Conservation (phyloP, 2,113 vertebrate species). For the Clarias batrachus region DNA sequence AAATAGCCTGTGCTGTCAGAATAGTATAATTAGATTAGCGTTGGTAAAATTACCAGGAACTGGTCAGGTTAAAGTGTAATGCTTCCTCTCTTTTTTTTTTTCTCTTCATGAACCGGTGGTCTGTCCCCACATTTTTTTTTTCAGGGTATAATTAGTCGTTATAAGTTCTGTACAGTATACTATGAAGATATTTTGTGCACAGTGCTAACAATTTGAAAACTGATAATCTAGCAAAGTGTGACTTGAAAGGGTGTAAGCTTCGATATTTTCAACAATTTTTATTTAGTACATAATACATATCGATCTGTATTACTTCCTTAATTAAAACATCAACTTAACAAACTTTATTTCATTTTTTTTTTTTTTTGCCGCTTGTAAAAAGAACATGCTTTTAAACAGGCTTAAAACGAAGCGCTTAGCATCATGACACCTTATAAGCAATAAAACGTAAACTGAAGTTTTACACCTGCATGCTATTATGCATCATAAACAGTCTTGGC, state of each 20-base stretch:
- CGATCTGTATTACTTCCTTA: neutral
- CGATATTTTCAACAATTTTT: neutral
- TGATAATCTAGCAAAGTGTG: neutral
- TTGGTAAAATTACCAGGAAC: too few species aligned
- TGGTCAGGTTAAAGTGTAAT: too few species aligned
- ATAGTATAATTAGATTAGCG: neutral
- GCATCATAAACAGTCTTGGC: neutral
- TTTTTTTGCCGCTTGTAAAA: neutral
- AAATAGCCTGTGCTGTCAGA: neutral
- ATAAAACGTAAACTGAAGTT: neutral
- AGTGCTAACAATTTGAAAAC: neutral
- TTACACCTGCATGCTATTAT: neutral
- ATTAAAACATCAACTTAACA: neutral
- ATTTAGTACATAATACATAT: neutral
- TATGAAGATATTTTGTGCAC: neutral
- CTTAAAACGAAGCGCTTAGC: neutral
- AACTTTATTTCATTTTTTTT: neutral
- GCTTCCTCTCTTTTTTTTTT: conserved; percentile 51
- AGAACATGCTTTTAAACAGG: neutral
- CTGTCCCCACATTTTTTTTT: conserved; percentile 50
- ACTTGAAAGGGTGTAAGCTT: neutral
- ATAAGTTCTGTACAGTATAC: too few species aligned
- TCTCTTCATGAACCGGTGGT: conserved; percentile 15
- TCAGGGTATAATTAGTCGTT: too few species aligned
- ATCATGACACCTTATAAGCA: neutral